Evolutionary conservation across 2,888 invertebrate genomes (phyloP).

Genomic region (Piscicola geometra): DNA sequence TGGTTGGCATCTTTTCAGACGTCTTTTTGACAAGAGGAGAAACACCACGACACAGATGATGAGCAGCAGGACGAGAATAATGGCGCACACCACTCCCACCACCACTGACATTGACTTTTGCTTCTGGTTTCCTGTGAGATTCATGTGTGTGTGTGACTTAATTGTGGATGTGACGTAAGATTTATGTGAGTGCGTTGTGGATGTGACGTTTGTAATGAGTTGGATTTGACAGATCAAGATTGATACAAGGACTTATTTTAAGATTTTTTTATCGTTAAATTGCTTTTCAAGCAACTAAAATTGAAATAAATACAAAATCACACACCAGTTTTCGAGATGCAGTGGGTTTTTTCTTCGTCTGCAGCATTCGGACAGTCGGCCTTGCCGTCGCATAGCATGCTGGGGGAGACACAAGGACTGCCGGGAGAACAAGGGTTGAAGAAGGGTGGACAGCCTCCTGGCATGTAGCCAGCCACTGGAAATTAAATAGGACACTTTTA

Average conservation of each 20-base stretch:
- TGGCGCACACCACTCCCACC: constrained; percentile 23
- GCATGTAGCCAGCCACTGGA: background rate
- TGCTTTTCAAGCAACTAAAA: too few relatives aligned
- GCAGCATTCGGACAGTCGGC: constrained; percentile 21
- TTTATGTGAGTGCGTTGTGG: too few relatives aligned
- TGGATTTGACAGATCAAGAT: too few relatives aligned
- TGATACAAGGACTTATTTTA: too few relatives aligned
- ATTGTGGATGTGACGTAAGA: too few relatives aligned
- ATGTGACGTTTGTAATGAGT: too few relatives aligned
- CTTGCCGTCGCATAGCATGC: constrained; percentile 30
- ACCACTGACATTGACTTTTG: constrained; percentile 6
- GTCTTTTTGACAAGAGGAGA: constrained; percentile 20
- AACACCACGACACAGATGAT: constrained; percentile 27
- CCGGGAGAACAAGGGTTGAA: constrained; percentile 7
- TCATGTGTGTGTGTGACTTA: too few relatives aligned
- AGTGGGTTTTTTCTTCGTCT: constrained; percentile 15
- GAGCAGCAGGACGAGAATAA: constrained; percentile 20
- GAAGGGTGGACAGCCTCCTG: constrained; percentile 30
- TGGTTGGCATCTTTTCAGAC: constrained; percentile 27
- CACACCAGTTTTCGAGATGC: background rate
- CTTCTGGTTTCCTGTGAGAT: background rate
- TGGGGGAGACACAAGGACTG: constrained; percentile 12
- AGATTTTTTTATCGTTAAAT: too few relatives aligned
- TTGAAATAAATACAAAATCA: too few relatives aligned
- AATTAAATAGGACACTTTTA: background rate